Evolutionary conservation across 1,140 invertebrate genomes (phyloP).

Genomic region (Linepithema humile): DNA sequence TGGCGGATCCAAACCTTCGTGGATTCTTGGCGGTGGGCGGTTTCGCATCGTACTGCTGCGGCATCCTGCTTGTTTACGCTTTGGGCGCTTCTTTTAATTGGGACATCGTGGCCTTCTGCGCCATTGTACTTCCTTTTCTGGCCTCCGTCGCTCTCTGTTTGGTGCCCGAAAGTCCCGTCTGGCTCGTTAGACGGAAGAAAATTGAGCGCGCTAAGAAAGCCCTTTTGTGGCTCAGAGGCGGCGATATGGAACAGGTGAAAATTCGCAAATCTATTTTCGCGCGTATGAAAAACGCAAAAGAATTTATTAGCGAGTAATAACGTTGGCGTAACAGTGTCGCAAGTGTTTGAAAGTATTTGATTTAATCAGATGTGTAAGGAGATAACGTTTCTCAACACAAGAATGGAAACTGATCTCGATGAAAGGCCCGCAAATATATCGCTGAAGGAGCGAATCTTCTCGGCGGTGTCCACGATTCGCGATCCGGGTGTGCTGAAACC

Average conservation of each 20-base stretch:
- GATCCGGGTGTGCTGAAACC: constrained; percentile 88
- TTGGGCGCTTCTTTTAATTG: constrained; percentile 87
- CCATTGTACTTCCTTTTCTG: constrained; percentile 86
- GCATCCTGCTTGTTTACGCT: constrained; percentile 89
- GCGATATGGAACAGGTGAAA: constrained; percentile 81
- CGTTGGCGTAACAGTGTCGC: not conserved
- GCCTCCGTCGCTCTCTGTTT: constrained; percentile 86
- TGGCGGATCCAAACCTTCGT: constrained; percentile 88
- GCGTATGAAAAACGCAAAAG: not conserved
- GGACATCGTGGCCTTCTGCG: constrained; percentile 87
- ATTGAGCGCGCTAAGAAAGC: constrained; percentile 87
- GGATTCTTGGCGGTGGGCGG: constrained; percentile 88
- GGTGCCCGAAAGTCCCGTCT: constrained; percentile 90
- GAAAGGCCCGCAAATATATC: constrained; percentile 56
- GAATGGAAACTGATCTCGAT: constrained; percentile 67
- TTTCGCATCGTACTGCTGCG: constrained; percentile 88
- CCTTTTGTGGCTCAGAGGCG: constrained; percentile 88
- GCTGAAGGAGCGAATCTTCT: constrained; percentile 61
- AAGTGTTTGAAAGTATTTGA: not conserved
- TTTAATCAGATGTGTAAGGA: constrained; percentile 71
- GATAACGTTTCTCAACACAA: constrained; percentile 67
- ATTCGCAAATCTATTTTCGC: not conserved
- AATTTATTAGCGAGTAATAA: not conserved
- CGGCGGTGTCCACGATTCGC: constrained; percentile 78
- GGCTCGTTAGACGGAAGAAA: constrained; percentile 87